These are phyloP conservation scores for Siphonodentalium dalli DNA, from an alignment of 2,888 invertebrate species.

Conservation along the genomic window DNA sequence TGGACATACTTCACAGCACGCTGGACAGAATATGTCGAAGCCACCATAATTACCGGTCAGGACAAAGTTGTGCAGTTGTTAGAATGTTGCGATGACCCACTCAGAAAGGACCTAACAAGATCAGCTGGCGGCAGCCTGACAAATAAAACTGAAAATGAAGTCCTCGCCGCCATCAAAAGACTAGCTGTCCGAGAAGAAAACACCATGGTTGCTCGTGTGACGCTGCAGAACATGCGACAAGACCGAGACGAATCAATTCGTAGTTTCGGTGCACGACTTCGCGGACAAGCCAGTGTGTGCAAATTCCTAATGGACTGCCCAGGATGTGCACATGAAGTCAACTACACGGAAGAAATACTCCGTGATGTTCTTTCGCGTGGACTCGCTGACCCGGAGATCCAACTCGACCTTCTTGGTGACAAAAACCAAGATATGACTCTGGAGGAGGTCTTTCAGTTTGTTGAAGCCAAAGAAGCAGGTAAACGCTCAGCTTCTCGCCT, in stretches of 20 bases:
- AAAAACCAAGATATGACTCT: slow-evolving; percentile 32
- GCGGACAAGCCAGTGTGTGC: slow-evolving; percentile 31
- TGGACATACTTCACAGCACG: slow-evolving; percentile 26
- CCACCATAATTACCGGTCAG: slow-evolving; percentile 27
- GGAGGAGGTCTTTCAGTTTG: slow-evolving; percentile 23
- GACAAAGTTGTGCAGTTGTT: slow-evolving; percentile 30
- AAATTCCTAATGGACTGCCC: slow-evolving; percentile 25
- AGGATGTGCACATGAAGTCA: slow-evolving; percentile 20
- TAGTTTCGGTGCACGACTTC: slow-evolving; percentile 25
- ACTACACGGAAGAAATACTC: slow-evolving; percentile 28
- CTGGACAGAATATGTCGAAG: slow-evolving; percentile 31
- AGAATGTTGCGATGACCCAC: slow-evolving; percentile 33
- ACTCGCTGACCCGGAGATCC: slow-evolving; percentile 29
- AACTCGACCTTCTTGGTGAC: slow-evolving; percentile 29
- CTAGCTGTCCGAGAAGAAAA: slow-evolving; percentile 31
- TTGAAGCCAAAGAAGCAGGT: slow-evolving; percentile 31
- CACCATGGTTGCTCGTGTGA: slow-evolving; percentile 27
- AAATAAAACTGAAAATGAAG: slow-evolving; percentile 19
- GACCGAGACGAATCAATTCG: slow-evolving; percentile 29
- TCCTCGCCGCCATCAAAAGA: slow-evolving; percentile 20
- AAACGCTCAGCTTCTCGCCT: slow-evolving; percentile 33
- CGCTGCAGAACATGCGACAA: slow-evolving; percentile 30
- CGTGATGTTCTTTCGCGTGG: slow-evolving; percentile 24
- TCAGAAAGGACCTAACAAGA: slow-evolving; percentile 31
- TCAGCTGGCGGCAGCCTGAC: slow-evolving; percentile 19